Percentiles rank a stretch among this genome's conserved stretches.
Conservation (phyloP, 2,113 vertebrate genomes). For the Melanocharis versteri region DNA sequence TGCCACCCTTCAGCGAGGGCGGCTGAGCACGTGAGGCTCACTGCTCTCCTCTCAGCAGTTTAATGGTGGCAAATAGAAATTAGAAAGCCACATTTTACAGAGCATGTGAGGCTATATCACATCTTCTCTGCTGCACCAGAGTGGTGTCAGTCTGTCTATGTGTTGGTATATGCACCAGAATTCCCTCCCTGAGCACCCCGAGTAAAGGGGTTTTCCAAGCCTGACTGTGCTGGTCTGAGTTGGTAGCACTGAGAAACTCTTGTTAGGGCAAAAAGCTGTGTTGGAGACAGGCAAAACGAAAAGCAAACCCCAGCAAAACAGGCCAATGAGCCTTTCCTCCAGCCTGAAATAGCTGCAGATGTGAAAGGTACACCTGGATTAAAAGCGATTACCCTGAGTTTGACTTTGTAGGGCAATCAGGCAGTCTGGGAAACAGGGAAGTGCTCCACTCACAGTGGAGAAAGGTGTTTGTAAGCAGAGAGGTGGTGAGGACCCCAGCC, state of each 20-base stretch:
- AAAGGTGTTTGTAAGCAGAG: neutral
- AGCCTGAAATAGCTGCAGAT: neutral
- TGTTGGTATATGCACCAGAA: accelerated
- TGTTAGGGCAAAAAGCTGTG: neutral
- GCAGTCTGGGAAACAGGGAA: neutral
- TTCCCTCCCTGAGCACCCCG: accelerated
- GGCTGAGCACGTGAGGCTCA: accelerated
- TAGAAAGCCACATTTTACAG: neutral
- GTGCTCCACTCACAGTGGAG: accelerated
- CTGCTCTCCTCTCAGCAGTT: neutral
- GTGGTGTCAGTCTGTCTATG: accelerated
- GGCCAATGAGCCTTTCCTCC: neutral
- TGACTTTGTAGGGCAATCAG: neutral
- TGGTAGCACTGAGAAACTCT: neutral
- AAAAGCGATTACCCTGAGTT: neutral
- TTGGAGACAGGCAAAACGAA: neutral
- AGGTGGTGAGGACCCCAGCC: neutral
- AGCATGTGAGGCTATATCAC: neutral
- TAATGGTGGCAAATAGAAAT: accelerated
- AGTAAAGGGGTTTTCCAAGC: neutral
- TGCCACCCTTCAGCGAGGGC: accelerated
- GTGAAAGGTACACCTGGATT: accelerated
- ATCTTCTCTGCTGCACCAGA: neutral
- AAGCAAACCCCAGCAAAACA: neutral
- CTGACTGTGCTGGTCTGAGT: too few species aligned